These are phyloP conservation scores for Anadara kagoshimensis DNA, from an alignment of 1,140 invertebrate species.

Conservation along the genomic window DNA sequence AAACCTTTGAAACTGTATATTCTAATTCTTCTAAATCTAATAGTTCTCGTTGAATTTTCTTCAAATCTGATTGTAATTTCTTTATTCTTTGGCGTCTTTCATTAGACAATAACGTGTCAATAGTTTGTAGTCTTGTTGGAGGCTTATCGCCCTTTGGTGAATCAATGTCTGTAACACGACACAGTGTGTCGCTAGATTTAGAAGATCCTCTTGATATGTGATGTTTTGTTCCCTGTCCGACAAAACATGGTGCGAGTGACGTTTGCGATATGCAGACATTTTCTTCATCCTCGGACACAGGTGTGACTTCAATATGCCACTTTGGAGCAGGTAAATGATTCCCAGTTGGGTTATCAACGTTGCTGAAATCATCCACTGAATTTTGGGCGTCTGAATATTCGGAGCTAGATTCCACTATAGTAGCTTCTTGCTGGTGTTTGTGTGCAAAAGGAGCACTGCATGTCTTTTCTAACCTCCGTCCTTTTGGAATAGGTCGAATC, in stretches of 20 bases:
- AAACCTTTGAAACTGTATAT: constrained; percentile 55
- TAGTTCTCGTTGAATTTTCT: constrained; percentile 49
- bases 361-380: no score
- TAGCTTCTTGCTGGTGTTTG: no score
- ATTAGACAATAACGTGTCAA: constrained; percentile 26
- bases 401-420: no score
- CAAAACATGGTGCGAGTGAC: not conserved
- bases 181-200: not conserved
- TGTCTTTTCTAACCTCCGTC: no score
- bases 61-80: constrained; percentile 50
- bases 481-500: no score
- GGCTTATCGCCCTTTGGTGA: not conserved
- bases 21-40: constrained; percentile 49
- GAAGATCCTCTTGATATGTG: constrained; percentile 1
- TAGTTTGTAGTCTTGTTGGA: constrained; percentile 18
- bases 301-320: no score
- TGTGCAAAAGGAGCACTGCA: no score
- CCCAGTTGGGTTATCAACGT: no score
- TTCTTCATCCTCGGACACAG: constrained; percentile 15
- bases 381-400: no score
- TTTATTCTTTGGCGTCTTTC: constrained; percentile 46
- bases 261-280: constrained; percentile 3
- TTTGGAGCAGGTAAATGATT: no score
- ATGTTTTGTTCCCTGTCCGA: not conserved
- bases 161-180: constrained; percentile 1